Conservation (phyloP, 2,888 invertebrate species). For the Cerastis rubricosa region DNA sequence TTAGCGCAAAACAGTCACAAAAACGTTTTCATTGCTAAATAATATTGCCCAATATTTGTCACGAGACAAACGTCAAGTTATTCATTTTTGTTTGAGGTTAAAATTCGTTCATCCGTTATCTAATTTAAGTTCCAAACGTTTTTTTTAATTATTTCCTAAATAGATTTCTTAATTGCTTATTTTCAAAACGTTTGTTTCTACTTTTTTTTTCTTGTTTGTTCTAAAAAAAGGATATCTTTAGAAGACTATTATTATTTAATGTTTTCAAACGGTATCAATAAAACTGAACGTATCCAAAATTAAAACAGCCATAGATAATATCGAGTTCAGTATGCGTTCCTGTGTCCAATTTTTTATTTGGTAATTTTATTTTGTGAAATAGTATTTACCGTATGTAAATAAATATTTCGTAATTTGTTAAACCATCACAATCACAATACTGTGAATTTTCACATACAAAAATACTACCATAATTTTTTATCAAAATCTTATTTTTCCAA, state of each 20-base stretch:
- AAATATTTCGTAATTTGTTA: background rate
- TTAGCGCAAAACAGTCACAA: constrained; percentile 61
- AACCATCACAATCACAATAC: background rate
- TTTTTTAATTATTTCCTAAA: background rate
- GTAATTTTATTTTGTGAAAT: background rate
- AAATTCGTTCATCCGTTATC: constrained; percentile 58
- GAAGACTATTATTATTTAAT: no score
- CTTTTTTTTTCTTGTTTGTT: background rate
- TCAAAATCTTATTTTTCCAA: background rate
- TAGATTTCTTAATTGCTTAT: background rate
- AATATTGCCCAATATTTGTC: constrained; percentile 62
- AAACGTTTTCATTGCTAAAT: constrained; percentile 52
- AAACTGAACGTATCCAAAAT: constrained; percentile 18
- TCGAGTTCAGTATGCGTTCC: background rate
- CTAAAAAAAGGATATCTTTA: background rate
- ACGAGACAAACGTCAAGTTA: constrained; percentile 76
- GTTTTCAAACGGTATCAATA: no score
- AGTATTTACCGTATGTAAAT: no score
- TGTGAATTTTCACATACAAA: no score
- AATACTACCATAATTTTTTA: background rate
- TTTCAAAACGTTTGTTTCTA: background rate
- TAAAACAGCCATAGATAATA: constrained; percentile 11
- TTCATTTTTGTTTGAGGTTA: constrained; percentile 69
- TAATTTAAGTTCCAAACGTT: background rate
- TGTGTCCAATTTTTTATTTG: background rate